phyloP scores from a whole-genome alignment of 2,113 vertebrate species.

The Hyla sarda region DNA sequence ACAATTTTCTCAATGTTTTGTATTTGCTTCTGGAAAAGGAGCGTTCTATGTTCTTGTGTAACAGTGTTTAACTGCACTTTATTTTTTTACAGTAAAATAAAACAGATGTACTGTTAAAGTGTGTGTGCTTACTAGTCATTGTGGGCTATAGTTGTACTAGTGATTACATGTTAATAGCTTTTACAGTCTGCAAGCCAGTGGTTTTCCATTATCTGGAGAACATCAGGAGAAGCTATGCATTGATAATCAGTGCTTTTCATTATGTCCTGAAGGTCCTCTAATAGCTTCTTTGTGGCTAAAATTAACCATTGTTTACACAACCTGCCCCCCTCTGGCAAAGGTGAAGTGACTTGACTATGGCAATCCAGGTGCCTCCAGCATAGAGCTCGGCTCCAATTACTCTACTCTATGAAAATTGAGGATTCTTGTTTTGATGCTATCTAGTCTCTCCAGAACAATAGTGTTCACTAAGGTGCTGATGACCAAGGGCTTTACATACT shows the following conservation, averaged over 20 bases:
- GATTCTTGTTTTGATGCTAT: neutral
- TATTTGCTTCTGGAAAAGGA: constrained; percentile 52
- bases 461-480: constrained; percentile 7
- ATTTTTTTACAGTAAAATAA: constrained; percentile 40
- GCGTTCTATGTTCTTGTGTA: constrained; percentile 1
- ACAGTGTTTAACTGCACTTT: constrained; percentile 33
- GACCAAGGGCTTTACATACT: constrained; percentile 20
- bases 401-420: neutral
- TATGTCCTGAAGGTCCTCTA: neutral
- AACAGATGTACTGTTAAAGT: neutral
- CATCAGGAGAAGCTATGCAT: neutral
- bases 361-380: constrained; percentile 23
- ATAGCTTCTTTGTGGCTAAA: constrained; percentile 2
- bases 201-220: constrained; percentile 6
- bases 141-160: neutral
- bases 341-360: neutral
- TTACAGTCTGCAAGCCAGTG: neutral
- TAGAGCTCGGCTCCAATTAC: neutral
- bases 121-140: neutral
- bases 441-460: neutral
- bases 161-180: neutral
- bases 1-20: neutral
- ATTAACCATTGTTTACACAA: neutral
- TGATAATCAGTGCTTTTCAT: constrained; percentile 10
- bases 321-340: constrained; percentile 28